Evolutionary conservation across 1,140 invertebrate genomes (phyloP), one percentile per base, ranked within the genome.

Genomic region (Pectinophora gossypiella): DNA sequence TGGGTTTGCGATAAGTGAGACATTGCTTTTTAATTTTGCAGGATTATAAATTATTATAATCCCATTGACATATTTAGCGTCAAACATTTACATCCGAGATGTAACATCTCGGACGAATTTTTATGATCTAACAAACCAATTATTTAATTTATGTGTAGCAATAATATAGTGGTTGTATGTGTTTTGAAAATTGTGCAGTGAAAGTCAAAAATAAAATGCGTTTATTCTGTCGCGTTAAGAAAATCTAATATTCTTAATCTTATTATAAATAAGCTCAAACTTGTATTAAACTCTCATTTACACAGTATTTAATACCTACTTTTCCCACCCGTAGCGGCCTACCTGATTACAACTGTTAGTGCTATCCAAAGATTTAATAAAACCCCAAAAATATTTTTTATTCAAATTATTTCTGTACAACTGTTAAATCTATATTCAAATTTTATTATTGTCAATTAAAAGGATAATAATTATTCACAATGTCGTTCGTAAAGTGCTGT

Each of bases 401-500:
- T 7, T 16, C 16, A 13, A 16, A 13, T 40, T 40, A 15, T 32
- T 32, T 16, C 3, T 40, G 6, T 40, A 40, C 16, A 16, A 3
- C 16, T 40, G 36, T 40, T 40, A 15, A 16, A 40, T 15, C 16
- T 40, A 3, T 12, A 32, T 12, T 23, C 4, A 23, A 32, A 40
- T 16, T n/a, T n/a, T 40, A 40, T 40, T 40, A 18, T 40, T 40
- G 36, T 40, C 6, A 40, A 18, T 40, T 12, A 16, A 18, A 1
- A 13, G 7, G 36, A 15, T 1, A 16, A 32, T 3, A 40, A 13
- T 40, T 16, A 15, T 13, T 15, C 50, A 76, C 74, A 68, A 94
- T 94, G 93, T 92, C 93, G 48, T 89, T 94, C 50, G 90, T 94
- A 27, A 94, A 91, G 68, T 94, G 93, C 85, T 95, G 94, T 84